These are phyloP conservation scores for Penaeus japonicus DNA, from an alignment of 1,140 invertebrate species.

Conservation along the genomic window DNA sequence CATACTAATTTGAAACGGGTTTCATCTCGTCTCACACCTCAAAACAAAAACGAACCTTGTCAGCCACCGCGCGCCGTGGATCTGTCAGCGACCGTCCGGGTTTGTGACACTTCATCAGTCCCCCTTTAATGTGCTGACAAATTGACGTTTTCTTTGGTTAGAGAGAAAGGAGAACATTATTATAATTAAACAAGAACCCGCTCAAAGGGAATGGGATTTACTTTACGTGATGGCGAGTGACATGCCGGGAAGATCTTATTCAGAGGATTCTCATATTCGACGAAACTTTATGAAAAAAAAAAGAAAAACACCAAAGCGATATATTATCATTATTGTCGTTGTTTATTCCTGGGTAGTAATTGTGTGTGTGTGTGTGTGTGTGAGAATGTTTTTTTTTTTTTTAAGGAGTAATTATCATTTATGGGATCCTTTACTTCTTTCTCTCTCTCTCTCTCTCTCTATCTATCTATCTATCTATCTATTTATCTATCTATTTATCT, in stretches of 20 bases:
- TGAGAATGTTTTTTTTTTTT: no score
- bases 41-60: neutral
- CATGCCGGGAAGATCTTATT: no score
- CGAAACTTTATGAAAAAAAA: no score
- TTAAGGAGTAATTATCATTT: no score
- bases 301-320: no score
- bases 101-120: slow-evolving; percentile 28
- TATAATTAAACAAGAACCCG: slow-evolving; percentile 38
- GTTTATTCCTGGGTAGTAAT: no score
- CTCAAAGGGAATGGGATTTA: neutral
- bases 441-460: no score
- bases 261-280: no score
- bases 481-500: neutral
- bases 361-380: no score
- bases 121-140: slow-evolving; percentile 33
- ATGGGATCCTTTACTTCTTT: no score
- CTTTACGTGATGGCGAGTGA: neutral
- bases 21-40: slow-evolving; percentile 21
- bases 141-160: slow-evolving; percentile 40
- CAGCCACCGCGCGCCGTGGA: no score
- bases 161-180: slow-evolving; percentile 40
- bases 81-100: neutral
- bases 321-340: no score
- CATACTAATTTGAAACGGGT: slow-evolving; percentile 29
- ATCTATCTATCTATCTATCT: neutral